phyloP scores from a whole-genome alignment of 2,113 vertebrate species.

The Phycodurus eques region DNA sequence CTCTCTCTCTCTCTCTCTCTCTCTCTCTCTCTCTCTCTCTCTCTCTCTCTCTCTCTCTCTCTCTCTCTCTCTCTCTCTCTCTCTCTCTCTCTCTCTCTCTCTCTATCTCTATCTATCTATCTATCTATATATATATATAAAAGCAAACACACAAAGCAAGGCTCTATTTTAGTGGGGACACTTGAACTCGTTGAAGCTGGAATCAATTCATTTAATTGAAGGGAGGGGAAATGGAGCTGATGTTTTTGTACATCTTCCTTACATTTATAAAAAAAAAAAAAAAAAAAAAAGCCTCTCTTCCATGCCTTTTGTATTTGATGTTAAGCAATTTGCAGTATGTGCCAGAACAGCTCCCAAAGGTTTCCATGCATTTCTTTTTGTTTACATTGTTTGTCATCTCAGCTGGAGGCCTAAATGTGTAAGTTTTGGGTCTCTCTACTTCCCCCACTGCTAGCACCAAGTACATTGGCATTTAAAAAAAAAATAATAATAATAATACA shows the following conservation, averaged over 20 bases:
- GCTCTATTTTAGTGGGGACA: constrained; percentile 13
- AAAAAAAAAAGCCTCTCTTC: constrained; percentile 74
- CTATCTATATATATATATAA: no score
- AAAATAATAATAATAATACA: constrained; percentile 7
- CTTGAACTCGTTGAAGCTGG: constrained; percentile 1
- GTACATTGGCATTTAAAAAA: constrained; percentile 19
- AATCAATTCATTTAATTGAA: constrained; percentile 21
- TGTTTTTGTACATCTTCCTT: constrained; percentile 52
- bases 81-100: no score
- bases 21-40: no score
- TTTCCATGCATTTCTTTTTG: constrained; percentile 48
- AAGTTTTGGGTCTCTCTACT: background rate
- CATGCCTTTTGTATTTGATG: constrained; percentile 74
- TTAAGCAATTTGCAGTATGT: constrained; percentile 73
- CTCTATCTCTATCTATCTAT: no score
- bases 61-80: no score
- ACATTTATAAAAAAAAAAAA: constrained; percentile 75
- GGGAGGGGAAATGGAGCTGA: constrained; percentile 9
- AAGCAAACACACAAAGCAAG: background rate
- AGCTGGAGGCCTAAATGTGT: constrained; percentile 70
- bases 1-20: no score
- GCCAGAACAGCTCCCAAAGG: constrained; percentile 50
- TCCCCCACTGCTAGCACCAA: constrained; percentile 13
- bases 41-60: no score
- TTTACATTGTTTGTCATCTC: constrained; percentile 78